Conservation (phyloP, 2,797 vertebrate species). For the Sparus aurata region DNA sequence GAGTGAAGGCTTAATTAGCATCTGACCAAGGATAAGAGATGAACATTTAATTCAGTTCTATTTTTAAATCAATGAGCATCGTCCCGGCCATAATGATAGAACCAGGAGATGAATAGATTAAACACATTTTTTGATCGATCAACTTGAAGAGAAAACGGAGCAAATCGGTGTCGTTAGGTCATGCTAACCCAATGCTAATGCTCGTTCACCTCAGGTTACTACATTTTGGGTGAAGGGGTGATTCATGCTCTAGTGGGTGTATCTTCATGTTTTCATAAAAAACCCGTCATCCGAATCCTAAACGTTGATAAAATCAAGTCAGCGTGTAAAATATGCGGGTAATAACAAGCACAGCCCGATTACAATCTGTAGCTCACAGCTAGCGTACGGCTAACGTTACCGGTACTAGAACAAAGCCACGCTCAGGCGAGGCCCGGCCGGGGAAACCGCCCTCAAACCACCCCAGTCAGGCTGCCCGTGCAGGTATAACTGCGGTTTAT, state of each 20-base stretch:
- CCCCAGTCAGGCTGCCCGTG: fast-evolving
- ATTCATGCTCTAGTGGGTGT: no score
- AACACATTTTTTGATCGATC: no score
- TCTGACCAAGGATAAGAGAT: not conserved
- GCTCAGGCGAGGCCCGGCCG: conserved; percentile 52
- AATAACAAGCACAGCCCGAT: fast-evolving
- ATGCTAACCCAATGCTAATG: no score
- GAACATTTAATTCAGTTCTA: not conserved
- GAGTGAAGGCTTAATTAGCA: no score
- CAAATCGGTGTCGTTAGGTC: no score
- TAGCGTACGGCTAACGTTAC: conserved; percentile 52
- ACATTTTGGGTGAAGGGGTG: not conserved
- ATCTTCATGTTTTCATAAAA: no score
- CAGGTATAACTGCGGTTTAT: fast-evolving
- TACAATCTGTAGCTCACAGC: not conserved
- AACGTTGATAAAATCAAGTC: fast-evolving
- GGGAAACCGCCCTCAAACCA: conserved; percentile 26
- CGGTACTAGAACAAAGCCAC: conserved; percentile 74
- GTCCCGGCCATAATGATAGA: fast-evolving
- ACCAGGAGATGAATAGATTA: not conserved
- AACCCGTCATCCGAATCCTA: fast-evolving
- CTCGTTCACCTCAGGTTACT: not conserved
- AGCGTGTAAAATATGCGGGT: no score
- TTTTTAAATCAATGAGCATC: no score
- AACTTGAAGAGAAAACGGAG: not conserved